A percentile compares a stretch with the other conserved stretches of the same genome.
phyloP scores from a whole-genome alignment of 2,797 vertebrate species.

The Hipposideros larvatus region DNA sequence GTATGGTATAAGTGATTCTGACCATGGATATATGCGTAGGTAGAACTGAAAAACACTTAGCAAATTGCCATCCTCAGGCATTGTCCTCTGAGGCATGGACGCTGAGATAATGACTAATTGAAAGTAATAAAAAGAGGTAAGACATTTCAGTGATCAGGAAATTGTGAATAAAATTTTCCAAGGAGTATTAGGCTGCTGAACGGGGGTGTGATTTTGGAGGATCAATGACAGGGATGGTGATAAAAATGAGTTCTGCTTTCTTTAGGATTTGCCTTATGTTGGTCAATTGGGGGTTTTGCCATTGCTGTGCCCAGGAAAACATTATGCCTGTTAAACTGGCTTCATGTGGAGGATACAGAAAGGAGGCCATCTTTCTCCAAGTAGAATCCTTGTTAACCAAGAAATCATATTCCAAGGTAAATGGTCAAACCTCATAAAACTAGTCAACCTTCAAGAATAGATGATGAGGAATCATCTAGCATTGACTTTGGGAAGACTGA shows the following conservation, averaged over 20 bases:
- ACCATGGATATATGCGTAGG: neutral
- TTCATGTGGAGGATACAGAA: neutral
- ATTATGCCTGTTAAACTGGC: neutral
- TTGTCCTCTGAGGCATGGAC: neutral
- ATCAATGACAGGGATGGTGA: neutral
- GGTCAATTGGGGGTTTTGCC: neutral
- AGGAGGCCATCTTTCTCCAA: conserved; percentile 18
- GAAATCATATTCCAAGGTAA: conserved; percentile 54
- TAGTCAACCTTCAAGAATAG: conserved; percentile 47
- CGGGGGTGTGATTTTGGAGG: neutral
- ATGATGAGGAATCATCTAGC: neutral
- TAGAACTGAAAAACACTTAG: neutral
- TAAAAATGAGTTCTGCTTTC: neutral
- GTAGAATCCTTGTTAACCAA: neutral
- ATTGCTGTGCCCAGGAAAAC: neutral
- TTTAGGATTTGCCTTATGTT: neutral
- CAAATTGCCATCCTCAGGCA: neutral
- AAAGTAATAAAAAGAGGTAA: neutral
- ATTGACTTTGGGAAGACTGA: neutral
- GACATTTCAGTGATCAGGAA: neutral
- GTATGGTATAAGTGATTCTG: too few species aligned
- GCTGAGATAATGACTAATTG: neutral
- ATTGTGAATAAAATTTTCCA: neutral
- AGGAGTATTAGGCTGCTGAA: neutral
- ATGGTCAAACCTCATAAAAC: conserved; percentile 8